phyloP scores from a whole-genome alignment of 1,140 invertebrate genomes.

The Lepidostoma basale region DNA sequence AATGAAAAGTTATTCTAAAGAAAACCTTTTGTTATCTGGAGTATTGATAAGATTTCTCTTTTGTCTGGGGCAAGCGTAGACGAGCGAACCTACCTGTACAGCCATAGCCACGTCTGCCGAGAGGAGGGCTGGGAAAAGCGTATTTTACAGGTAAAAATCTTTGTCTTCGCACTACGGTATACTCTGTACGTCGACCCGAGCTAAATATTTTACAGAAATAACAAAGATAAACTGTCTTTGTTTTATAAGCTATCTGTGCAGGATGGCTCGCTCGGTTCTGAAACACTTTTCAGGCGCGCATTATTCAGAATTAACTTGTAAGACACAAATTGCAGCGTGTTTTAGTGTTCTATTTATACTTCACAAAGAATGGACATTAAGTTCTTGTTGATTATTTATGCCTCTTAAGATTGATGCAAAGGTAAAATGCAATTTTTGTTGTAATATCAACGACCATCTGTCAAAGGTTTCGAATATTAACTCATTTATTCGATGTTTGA shows the following conservation, averaged over 20 bases:
- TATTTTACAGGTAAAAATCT: slow-evolving; percentile 36
- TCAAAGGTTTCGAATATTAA: too few relatives aligned
- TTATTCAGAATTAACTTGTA: slow-evolving; percentile 2
- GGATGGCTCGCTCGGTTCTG: not conserved
- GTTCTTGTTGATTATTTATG: too few relatives aligned
- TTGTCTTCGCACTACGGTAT: slow-evolving; percentile 8
- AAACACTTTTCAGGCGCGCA: not conserved
- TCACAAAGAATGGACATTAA: too few relatives aligned
- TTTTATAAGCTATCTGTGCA: slow-evolving; percentile 26
- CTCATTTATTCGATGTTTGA: too few relatives aligned
- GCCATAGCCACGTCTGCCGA: not conserved
- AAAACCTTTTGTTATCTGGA: slow-evolving; percentile 13
- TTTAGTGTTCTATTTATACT: too few relatives aligned
- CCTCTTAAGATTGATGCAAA: too few relatives aligned
- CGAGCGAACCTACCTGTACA: slow-evolving; percentile 14
- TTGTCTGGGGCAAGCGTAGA: not conserved
- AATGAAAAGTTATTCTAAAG: slow-evolving; percentile 7
- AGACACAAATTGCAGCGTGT: too few relatives aligned
- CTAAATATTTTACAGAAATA: slow-evolving; percentile 41
- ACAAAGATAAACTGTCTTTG: slow-evolving; percentile 39
- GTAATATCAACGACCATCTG: too few relatives aligned
- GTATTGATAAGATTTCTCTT: slow-evolving; percentile 28
- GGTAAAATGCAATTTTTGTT: too few relatives aligned
- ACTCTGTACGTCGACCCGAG: slow-evolving; percentile 32
- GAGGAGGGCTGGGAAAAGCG: slow-evolving; percentile 8